Evolutionary conservation across 2,113 vertebrate species (phyloP).

Genomic region (Otus sunia): DNA sequence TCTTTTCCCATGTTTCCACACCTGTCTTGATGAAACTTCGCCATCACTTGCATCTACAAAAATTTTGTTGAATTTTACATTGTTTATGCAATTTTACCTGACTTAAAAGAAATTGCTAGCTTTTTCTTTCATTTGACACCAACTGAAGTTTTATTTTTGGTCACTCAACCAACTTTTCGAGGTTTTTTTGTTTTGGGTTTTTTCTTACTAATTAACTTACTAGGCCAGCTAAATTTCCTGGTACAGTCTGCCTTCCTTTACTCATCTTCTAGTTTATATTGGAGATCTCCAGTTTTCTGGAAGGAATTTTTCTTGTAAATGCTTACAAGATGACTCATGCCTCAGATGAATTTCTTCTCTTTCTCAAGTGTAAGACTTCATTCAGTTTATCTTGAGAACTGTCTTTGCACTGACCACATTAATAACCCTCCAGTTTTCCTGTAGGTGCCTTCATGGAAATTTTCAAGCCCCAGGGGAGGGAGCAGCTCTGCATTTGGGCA

Average conservation of each 20-base stretch:
- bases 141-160: background rate
- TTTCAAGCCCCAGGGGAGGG: background rate
- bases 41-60: background rate
- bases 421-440: background rate
- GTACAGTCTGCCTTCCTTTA: background rate
- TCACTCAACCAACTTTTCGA: background rate
- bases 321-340: background rate
- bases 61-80: background rate
- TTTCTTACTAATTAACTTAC: background rate
- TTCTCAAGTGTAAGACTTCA: background rate
- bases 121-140: background rate
- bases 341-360: background rate
- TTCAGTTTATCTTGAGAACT: background rate
- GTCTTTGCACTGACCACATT: background rate
- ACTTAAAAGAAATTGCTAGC: background rate
- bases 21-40: background rate
- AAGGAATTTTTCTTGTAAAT: background rate
- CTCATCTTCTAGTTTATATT: background rate
- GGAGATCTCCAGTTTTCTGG: background rate
- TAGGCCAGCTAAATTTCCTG: background rate
- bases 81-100: background rate
- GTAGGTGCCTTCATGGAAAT: fast-evolving
- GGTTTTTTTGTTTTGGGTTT: fast-evolving
- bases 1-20: background rate
- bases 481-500: background rate